These are phyloP conservation scores for Mirounga angustirostris DNA, from an alignment of 2,113 vertebrate species.

Conservation along the genomic window DNA sequence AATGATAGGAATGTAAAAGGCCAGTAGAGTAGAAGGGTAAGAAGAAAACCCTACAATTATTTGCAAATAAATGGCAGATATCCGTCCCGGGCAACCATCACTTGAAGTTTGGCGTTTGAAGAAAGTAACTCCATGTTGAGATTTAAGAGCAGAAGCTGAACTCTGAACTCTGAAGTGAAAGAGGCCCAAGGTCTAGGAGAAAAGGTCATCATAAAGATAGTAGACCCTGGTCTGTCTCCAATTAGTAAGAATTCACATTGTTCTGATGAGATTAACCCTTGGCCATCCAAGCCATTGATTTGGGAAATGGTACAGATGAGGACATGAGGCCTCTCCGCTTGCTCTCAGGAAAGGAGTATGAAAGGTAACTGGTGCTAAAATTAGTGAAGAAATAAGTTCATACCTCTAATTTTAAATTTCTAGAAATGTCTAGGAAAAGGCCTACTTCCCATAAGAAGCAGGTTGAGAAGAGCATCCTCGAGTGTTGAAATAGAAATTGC, in stretches of 20 bases:
- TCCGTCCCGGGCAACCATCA: background rate
- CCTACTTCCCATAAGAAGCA: background rate
- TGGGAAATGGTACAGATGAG: background rate
- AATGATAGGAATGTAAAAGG: slow-evolving; percentile 59
- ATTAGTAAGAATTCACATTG: background rate
- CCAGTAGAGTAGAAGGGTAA: slow-evolving; percentile 51
- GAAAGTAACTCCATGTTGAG: background rate
- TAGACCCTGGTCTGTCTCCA: background rate
- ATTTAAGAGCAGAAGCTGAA: background rate
- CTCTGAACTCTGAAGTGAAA: slow-evolving; percentile 36
- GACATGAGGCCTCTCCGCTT: background rate
- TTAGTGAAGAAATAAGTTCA: background rate
- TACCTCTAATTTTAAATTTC: background rate
- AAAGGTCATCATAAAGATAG: slow-evolving; percentile 2
- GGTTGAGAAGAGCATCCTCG: background rate
- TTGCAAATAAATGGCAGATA: background rate
- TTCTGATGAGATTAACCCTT: background rate
- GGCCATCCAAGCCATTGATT: background rate
- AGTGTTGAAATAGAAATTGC: background rate
- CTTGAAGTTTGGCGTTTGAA: background rate
- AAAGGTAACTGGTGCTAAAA: background rate
- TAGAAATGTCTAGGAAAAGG: slow-evolving; percentile 28
- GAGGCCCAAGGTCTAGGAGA: background rate
- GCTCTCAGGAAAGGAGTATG: background rate
- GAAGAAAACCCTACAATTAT: background rate